These are phyloP conservation scores for Cephus runcator DNA, from an alignment of 2,888 invertebrate genomes.

Conservation along the genomic window DNA sequence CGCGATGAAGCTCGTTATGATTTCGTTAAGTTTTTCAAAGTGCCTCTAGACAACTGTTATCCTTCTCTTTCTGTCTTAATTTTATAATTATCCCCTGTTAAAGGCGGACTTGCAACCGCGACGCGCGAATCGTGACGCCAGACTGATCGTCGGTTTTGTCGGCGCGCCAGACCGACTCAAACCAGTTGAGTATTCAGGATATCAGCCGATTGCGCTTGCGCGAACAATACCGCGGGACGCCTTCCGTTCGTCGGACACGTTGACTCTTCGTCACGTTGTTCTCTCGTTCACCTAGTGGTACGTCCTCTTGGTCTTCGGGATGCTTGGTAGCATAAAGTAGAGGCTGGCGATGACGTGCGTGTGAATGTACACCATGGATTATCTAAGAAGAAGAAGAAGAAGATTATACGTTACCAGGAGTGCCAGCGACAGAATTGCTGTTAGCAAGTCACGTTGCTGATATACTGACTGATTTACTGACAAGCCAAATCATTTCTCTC, in stretches of 20 bases:
- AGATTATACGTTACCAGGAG: no score
- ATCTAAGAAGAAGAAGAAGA: background rate
- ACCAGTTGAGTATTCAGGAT: background rate
- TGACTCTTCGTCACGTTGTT: background rate
- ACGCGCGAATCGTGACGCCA: conserved; percentile 51
- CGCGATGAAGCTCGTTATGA: no score
- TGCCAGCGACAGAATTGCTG: no score
- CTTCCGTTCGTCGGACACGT: background rate
- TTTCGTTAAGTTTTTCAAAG: background rate
- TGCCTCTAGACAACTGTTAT: background rate
- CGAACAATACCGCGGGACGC: background rate
- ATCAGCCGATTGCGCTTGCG: background rate
- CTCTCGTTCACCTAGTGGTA: background rate
- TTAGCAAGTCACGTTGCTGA: no score
- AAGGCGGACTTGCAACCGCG: conserved; percentile 32
- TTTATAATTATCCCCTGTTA: background rate
- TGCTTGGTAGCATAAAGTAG: background rate
- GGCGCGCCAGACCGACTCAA: conserved; percentile 3
- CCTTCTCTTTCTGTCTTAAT: background rate
- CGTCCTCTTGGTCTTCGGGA: background rate
- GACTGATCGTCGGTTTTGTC: conserved; percentile 38
- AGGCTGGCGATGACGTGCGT: background rate
- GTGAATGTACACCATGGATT: background rate
- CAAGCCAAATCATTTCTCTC: no score
- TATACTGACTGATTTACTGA: no score